These are phyloP conservation scores for Eufriesea mexicana DNA, from an alignment of 1,140 invertebrate genomes.

Conservation along the genomic window DNA sequence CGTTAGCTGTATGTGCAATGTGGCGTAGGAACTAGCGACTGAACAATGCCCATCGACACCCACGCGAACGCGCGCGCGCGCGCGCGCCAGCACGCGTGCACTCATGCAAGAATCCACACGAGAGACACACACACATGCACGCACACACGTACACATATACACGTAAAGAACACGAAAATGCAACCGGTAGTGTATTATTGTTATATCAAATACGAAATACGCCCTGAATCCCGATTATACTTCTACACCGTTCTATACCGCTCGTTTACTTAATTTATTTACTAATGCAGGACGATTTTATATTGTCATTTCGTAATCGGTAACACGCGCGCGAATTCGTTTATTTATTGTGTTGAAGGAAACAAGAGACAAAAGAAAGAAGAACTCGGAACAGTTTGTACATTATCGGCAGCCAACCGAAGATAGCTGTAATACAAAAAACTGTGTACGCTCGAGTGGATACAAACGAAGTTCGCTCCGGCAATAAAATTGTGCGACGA, in stretches of 20 bases:
- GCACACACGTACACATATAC: conserved; percentile 28
- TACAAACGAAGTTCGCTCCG: conserved; percentile 66
- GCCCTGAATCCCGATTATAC: conserved; percentile 46
- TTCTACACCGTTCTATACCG: conserved; percentile 68
- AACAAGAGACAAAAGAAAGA: conserved; percentile 45
- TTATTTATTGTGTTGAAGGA: conserved; percentile 77
- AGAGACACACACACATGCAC: conserved; percentile 53
- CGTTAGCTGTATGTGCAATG: conserved; percentile 79
- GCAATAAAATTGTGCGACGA: conserved; percentile 75
- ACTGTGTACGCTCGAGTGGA: conserved; percentile 71
- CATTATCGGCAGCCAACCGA: conserved; percentile 66
- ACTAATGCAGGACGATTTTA: conserved; percentile 74
- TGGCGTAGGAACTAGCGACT: conserved; percentile 74
- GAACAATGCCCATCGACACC: conserved; percentile 54
- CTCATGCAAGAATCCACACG: conserved; percentile 55
- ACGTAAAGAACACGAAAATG: conserved; percentile 59
- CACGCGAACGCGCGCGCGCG: not conserved
- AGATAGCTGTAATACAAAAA: conserved; percentile 64
- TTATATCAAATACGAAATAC: conserved; percentile 59
- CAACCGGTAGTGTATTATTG: conserved; percentile 75
- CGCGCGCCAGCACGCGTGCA: conserved; percentile 48
- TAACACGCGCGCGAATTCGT: conserved; percentile 53
- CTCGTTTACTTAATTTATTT: conserved; percentile 80
- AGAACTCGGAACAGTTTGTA: conserved; percentile 71
- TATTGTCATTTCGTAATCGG: conserved; percentile 70